Evolutionary conservation across 2,888 invertebrate genomes (phyloP).

Genomic region (Phaedon cochleariae): DNA sequence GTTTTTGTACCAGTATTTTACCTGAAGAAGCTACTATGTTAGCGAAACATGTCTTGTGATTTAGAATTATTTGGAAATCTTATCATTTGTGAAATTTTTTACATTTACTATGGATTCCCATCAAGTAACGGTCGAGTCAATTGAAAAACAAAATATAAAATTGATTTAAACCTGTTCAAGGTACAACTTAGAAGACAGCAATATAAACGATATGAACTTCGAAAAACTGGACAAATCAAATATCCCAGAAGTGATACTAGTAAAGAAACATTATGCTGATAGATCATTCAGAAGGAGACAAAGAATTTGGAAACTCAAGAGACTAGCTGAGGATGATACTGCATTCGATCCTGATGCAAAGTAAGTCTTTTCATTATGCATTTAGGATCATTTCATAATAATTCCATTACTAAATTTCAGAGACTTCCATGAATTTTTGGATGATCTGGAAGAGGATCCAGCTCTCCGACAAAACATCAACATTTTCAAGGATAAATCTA

Average conservation of each 20-base stretch:
- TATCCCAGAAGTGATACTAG: constrained; percentile 92
- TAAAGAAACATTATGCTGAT: constrained; percentile 89
- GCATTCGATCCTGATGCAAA: constrained; percentile 71
- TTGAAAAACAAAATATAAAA: too few species aligned
- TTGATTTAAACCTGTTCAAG: too few species aligned
- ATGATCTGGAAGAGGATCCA: constrained; percentile 96
- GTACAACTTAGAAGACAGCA: constrained; percentile 88
- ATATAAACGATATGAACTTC: constrained; percentile 89
- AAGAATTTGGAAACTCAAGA: constrained; percentile 91
- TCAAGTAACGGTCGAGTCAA: too few species aligned
- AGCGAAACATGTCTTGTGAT: too few species aligned
- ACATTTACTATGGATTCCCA: too few species aligned
- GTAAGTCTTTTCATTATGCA: constrained; percentile 54
- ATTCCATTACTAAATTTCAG: constrained; percentile 62
- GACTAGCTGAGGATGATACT: constrained; percentile 76
- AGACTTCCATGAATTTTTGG: constrained; percentile 94
- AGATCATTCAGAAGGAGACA: constrained; percentile 74
- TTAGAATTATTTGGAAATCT: too few species aligned
- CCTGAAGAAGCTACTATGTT: too few species aligned
- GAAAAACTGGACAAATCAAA: constrained; percentile 77
- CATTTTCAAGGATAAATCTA: constrained; percentile 79
- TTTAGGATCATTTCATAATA: constrained; percentile 6
- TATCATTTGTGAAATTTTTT: too few species aligned
- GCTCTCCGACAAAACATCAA: constrained; percentile 90
- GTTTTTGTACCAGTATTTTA: too few species aligned